Conservation (phyloP, 2,797 vertebrate genomes). For the Lacerta bilineata region DNA sequence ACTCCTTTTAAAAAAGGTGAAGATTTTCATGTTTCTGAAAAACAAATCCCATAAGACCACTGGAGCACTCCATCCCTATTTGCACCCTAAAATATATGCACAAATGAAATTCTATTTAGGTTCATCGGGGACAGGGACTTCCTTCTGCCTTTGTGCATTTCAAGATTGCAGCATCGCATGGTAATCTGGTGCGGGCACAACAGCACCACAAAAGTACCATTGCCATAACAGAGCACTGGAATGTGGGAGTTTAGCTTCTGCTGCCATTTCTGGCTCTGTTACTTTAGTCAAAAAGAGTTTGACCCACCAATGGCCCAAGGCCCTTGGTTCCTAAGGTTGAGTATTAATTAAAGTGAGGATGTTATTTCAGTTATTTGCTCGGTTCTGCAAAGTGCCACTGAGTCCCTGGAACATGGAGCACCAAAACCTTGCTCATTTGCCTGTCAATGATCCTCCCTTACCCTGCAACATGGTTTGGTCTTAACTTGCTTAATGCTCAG, state of each 20-base stretch:
- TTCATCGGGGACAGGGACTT: background rate
- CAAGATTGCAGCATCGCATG: background rate
- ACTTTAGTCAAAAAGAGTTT: background rate
- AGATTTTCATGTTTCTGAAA: background rate
- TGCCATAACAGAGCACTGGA: background rate
- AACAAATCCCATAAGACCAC: background rate
- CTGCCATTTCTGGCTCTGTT: background rate
- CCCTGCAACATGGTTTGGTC: conserved; percentile 79
- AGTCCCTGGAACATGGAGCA: conserved; percentile 56
- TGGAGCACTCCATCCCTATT: background rate
- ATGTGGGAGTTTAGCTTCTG: background rate
- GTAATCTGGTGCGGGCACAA: background rate
- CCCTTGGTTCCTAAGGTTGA: conserved; percentile 10
- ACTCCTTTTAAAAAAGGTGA: background rate
- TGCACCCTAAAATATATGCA: background rate
- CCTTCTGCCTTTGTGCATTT: background rate
- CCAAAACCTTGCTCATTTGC: conserved; percentile 68
- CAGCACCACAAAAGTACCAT: background rate
- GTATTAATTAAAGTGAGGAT: background rate
- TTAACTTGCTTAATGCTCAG: conserved; percentile 75
- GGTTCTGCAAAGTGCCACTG: conserved; percentile 55
- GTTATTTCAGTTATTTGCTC: conserved; percentile 36
- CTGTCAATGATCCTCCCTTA: conserved; percentile 73
- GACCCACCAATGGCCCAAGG: background rate
- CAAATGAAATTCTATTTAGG: background rate